Conservation (phyloP, 2,888 invertebrate genomes). For the Tipula lateralis region DNA sequence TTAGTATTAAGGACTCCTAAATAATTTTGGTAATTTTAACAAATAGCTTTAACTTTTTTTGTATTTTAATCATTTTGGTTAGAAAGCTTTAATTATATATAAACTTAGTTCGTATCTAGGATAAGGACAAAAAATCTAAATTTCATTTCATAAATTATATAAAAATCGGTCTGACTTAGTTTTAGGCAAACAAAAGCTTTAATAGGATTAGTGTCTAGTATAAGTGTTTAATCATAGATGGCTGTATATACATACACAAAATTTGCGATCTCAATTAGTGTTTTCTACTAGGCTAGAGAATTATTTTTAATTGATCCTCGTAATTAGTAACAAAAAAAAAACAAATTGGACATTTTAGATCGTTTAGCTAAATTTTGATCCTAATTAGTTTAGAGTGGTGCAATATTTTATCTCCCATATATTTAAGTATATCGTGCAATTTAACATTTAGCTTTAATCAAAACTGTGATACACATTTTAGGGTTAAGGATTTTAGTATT, state of each 20-base stretch:
- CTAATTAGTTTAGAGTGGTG: background rate
- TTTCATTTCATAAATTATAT: background rate
- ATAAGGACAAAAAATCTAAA: background rate
- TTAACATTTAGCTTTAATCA: background rate
- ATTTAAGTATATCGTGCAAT: background rate
- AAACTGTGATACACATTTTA: background rate
- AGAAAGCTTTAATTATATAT: constrained; percentile 15
- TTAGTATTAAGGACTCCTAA: background rate
- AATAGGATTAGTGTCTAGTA: constrained; percentile 20
- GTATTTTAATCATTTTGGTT: constrained; percentile 13
- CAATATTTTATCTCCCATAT: background rate
- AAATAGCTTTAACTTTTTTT: constrained; percentile 20
- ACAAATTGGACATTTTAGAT: background rate
- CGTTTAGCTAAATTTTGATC: background rate
- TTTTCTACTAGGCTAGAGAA: background rate
- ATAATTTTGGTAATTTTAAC: background rate
- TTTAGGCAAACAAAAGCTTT: constrained; percentile 13
- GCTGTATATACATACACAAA: constrained; percentile 12
- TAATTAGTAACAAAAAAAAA: background rate
- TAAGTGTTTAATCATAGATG: background rate
- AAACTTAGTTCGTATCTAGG: background rate
- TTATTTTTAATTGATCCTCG: background rate
- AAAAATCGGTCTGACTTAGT: background rate
- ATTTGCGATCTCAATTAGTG: background rate
- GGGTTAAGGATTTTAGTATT: background rate